These are phyloP conservation scores for Suillia variegata DNA, from an alignment of 2,888 invertebrate genomes.

Conservation along the genomic window DNA sequence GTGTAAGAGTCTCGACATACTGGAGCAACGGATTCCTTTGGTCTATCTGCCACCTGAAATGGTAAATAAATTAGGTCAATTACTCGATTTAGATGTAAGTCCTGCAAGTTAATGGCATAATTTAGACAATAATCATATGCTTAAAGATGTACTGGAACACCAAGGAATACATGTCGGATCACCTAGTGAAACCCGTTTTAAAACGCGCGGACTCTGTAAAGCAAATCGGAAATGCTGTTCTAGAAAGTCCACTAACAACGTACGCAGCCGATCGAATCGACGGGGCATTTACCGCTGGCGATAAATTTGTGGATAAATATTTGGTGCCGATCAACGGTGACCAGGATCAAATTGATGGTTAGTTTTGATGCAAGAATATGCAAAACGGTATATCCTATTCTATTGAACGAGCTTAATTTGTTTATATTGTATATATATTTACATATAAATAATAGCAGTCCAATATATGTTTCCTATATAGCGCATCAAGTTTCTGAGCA, in stretches of 20 bases:
- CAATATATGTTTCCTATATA: too few species aligned
- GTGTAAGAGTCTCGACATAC: slow-evolving; percentile 81
- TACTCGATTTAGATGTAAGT: neutral
- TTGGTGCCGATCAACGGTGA: slow-evolving; percentile 69
- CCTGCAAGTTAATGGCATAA: slow-evolving; percentile 20
- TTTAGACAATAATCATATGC: slow-evolving; percentile 42
- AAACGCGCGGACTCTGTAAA: slow-evolving; percentile 84
- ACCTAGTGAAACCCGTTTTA: slow-evolving; percentile 71
- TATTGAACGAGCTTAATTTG: neutral
- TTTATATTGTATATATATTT: neutral
- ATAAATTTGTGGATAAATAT: slow-evolving; percentile 82
- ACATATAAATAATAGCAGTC: slow-evolving; percentile 7
- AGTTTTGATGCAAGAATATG: too few species aligned
- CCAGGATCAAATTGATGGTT: slow-evolving; percentile 71
- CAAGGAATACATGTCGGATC: slow-evolving; percentile 73
- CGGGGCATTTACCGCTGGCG: slow-evolving; percentile 77
- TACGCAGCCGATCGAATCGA: slow-evolving; percentile 78
- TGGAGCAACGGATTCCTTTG: slow-evolving; percentile 83
- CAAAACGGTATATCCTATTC: neutral
- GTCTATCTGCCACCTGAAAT: slow-evolving; percentile 84
- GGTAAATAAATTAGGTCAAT: slow-evolving; percentile 64
- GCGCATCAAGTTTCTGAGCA: too few species aligned
- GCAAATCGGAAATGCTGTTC: slow-evolving; percentile 72
- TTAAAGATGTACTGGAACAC: slow-evolving; percentile 79
- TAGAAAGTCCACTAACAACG: slow-evolving; percentile 72